Percentiles rank a stretch among this genome's conserved stretches.
These are phyloP conservation scores for Rallus limicola DNA, from an alignment of 2,113 vertebrate genomes.

Conservation along the genomic window DNA sequence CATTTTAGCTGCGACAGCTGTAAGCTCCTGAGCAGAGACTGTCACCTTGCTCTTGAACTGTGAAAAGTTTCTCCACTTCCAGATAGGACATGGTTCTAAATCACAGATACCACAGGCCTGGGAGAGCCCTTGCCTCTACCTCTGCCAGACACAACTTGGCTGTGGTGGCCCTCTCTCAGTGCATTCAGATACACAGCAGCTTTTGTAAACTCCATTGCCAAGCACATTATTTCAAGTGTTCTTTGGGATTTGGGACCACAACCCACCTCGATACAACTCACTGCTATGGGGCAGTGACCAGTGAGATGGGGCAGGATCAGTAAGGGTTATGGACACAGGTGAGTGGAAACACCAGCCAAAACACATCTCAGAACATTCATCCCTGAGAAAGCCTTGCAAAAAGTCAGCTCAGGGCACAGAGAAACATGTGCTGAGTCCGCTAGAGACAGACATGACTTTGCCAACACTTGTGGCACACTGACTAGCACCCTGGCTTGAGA, in stretches of 20 bases:
- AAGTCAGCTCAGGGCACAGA: background rate
- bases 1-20: background rate
- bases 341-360: background rate
- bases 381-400: background rate
- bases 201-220: background rate
- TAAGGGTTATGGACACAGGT: background rate
- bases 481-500: accelerated
- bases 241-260: accelerated
- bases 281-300: accelerated
- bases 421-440: accelerated
- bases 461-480: accelerated
- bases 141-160: background rate
- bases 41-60: background rate
- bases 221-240: accelerated
- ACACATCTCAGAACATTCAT: background rate
- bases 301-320: background rate
- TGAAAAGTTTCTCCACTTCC: background rate
- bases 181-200: background rate
- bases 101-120: background rate
- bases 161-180: background rate
- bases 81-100: background rate
- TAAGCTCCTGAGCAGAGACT: background rate
- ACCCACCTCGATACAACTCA: too few species aligned
- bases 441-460: accelerated
- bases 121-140: background rate